Conservation (phyloP, 2,797 vertebrate species). For the Mus caroli region DNA sequence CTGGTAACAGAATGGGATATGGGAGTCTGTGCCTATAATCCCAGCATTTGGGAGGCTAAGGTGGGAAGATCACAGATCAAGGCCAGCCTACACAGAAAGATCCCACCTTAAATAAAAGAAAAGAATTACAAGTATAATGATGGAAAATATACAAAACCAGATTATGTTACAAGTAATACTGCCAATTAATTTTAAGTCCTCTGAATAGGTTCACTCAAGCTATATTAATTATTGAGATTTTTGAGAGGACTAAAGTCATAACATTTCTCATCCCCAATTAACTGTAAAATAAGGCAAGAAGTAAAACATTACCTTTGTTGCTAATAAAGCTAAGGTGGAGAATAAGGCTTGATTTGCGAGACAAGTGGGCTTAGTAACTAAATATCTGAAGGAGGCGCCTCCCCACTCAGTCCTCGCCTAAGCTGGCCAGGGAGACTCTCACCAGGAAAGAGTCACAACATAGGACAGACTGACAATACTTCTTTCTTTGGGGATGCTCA, state of each 20-base stretch:
- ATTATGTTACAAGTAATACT: constrained; percentile 38
- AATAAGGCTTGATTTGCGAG: constrained; percentile 53
- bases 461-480: background rate
- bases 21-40: background rate
- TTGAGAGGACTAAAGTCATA: constrained; percentile 35
- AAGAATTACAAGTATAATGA: background rate
- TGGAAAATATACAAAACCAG: background rate
- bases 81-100: background rate
- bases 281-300: constrained; percentile 59
- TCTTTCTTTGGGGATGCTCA: background rate
- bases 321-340: constrained; percentile 40
- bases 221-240: constrained; percentile 29
- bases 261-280: constrained; percentile 30
- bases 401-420: background rate
- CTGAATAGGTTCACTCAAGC: constrained; percentile 14
- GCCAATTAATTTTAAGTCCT: constrained; percentile 39
- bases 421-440: background rate
- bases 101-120: background rate
- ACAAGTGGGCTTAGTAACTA: constrained; percentile 27
- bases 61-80: background rate
- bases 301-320: constrained; percentile 47
- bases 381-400: background rate
- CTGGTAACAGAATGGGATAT: background rate
- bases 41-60: background rate
- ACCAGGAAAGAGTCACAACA: background rate